Conservation (phyloP, 35 echinoderm and acorn worm species). For the Strongylocentrotus purpuratus region DNA sequence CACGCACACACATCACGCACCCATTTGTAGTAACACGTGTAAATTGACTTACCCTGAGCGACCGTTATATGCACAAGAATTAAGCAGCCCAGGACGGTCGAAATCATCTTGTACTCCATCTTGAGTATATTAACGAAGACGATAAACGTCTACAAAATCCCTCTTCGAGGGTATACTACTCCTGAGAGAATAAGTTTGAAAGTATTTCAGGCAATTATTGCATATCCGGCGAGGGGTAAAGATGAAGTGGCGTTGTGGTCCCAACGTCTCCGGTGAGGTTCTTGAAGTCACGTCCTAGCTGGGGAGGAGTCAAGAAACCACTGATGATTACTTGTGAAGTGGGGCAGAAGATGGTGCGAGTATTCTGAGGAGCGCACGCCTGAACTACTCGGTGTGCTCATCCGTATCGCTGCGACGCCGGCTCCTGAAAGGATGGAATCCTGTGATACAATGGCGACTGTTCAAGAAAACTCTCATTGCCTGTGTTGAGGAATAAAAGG, state of each 20-base stretch:
- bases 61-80: neutral
- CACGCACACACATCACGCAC: neutral
- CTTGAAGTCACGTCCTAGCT: neutral
- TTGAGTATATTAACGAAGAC: neutral
- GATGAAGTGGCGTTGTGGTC: neutral
- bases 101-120: neutral
- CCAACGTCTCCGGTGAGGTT: neutral
- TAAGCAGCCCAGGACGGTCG: neutral
- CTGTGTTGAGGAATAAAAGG: neutral
- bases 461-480: neutral
- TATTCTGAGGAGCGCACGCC: neutral
- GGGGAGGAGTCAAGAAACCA: neutral
- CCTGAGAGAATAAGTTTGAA: neutral
- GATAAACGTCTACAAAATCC: neutral
- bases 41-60: slow-evolving; percentile 10
- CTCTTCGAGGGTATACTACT: neutral
- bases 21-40: neutral
- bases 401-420: neutral
- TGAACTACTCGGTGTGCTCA: neutral
- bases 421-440: neutral
- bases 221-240: neutral
- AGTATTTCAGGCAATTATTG: neutral
- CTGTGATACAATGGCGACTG: neutral
- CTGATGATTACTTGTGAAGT: neutral
- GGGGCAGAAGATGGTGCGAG: neutral